Percentiles rank a stretch among this genome's conserved stretches.
These are phyloP conservation scores for Mactromeris polynyma DNA, from an alignment of 2,888 invertebrate genomes.

Conservation along the genomic window DNA sequence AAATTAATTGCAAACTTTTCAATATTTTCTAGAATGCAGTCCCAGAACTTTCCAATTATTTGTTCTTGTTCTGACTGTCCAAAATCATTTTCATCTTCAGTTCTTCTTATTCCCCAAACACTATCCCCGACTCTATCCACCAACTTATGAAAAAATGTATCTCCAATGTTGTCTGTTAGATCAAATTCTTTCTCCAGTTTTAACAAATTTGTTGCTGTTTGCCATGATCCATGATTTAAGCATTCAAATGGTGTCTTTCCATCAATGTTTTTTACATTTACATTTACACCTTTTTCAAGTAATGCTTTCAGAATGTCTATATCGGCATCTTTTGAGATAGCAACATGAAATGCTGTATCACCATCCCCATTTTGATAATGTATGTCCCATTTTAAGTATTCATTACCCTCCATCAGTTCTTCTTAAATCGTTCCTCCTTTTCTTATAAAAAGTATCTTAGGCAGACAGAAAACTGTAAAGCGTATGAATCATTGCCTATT, in stretches of 20 bases:
- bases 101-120: constrained; percentile 27
- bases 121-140: constrained; percentile 29
- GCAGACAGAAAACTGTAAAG: no score
- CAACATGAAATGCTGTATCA: constrained; percentile 24
- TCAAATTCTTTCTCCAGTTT: constrained; percentile 19
- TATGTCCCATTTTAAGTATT: constrained; percentile 1
- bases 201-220: constrained; percentile 16
- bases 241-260: constrained; percentile 27
- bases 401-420: background rate
- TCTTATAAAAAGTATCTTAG: no score
- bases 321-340: constrained; percentile 9
- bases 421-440: no score
- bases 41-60: constrained; percentile 7
- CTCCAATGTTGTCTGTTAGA: background rate
- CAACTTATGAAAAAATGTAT: constrained; percentile 20
- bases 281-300: background rate
- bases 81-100: background rate
- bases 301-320: background rate
- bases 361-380: background rate
- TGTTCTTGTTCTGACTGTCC: constrained; percentile 13
- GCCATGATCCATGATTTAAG: constrained; percentile 9
- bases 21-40: constrained; percentile 20
- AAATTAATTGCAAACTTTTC: constrained; percentile 19
- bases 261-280: background rate
- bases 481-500: no score